A percentile compares a stretch with the other conserved stretches of the same genome.
These are phyloP conservation scores for Heterohyrax brucei DNA, from an alignment of 2,797 vertebrate species.

Conservation along the genomic window DNA sequence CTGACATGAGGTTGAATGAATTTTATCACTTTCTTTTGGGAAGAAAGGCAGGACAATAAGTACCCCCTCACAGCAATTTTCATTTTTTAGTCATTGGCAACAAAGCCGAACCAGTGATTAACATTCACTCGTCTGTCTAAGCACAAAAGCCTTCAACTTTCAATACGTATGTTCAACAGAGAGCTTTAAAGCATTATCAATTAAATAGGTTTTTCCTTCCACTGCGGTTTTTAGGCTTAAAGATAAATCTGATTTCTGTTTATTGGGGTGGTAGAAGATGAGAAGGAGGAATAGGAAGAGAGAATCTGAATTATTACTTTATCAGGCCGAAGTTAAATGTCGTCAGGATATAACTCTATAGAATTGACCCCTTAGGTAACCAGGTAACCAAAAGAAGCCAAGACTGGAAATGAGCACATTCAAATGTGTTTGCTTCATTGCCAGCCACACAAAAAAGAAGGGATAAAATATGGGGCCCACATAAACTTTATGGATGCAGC, in stretches of 20 bases:
- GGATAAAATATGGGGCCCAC: slow-evolving; percentile 26
- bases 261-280: slow-evolving; percentile 3
- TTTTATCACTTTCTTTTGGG: background rate
- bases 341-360: slow-evolving; percentile 34
- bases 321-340: slow-evolving; percentile 62
- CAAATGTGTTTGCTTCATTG: slow-evolving; percentile 73
- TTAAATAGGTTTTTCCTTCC: slow-evolving; percentile 70
- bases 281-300: background rate
- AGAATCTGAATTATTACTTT: slow-evolving; percentile 67
- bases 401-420: background rate
- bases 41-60: background rate
- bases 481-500: slow-evolving; percentile 55
- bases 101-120: slow-evolving; percentile 54
- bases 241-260: slow-evolving; percentile 68
- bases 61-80: fast-evolving
- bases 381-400: background rate
- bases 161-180: slow-evolving; percentile 10
- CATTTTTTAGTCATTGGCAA: background rate
- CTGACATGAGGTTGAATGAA: background rate
- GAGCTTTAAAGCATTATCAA: slow-evolving; percentile 42
- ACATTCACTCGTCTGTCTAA: slow-evolving; percentile 15
- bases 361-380: background rate
- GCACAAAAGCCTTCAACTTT: slow-evolving; percentile 59
- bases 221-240: slow-evolving; percentile 12
- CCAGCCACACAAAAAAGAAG: slow-evolving; percentile 53